A percentile compares a stretch with the other conserved stretches of the same genome.
phyloP scores from a whole-genome alignment of 2,888 invertebrate genomes.

The Cheiracanthium punctorium region DNA sequence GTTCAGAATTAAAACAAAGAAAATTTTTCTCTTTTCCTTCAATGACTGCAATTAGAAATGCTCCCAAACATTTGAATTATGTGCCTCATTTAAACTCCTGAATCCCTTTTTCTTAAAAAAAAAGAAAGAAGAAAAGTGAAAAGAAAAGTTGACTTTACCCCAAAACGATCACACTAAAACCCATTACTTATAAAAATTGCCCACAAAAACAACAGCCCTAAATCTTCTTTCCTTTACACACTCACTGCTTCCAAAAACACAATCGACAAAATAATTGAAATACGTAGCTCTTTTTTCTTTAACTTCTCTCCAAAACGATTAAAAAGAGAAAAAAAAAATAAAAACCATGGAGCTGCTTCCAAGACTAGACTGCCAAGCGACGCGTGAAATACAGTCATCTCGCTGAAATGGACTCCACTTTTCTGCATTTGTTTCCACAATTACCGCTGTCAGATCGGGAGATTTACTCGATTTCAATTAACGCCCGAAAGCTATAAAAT shows the following conservation, averaged over 20 bases:
- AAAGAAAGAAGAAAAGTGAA: too few relatives aligned
- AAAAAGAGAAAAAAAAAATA: slow-evolving; percentile 20
- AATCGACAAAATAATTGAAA: slow-evolving; percentile 70
- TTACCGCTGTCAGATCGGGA: slow-evolving; percentile 63
- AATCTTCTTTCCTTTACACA: slow-evolving; percentile 14
- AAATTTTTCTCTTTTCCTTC: too few relatives aligned
- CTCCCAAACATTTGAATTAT: background rate
- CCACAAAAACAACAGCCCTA: slow-evolving; percentile 45
- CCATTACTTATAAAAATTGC: slow-evolving; percentile 64
- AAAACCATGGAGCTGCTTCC: background rate
- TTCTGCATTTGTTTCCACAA: slow-evolving; percentile 69
- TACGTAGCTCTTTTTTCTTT: slow-evolving; percentile 12
- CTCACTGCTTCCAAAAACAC: slow-evolving; percentile 37
- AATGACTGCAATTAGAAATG: background rate
- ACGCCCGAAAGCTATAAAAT: slow-evolving; percentile 68
- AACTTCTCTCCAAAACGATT: slow-evolving; percentile 1
- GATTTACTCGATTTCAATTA: slow-evolving; percentile 70
- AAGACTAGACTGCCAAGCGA: slow-evolving; percentile 34
- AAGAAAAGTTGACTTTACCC: background rate
- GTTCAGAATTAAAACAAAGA: too few relatives aligned
- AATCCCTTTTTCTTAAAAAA: background rate
- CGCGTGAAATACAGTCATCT: slow-evolving; percentile 59
- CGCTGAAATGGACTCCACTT: slow-evolving; percentile 7
- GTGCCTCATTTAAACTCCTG: background rate
- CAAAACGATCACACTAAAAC: slow-evolving; percentile 32